Evolutionary conservation across 2,797 vertebrate genomes (phyloP).

Genomic region (Myotis daubentonii): DNA sequence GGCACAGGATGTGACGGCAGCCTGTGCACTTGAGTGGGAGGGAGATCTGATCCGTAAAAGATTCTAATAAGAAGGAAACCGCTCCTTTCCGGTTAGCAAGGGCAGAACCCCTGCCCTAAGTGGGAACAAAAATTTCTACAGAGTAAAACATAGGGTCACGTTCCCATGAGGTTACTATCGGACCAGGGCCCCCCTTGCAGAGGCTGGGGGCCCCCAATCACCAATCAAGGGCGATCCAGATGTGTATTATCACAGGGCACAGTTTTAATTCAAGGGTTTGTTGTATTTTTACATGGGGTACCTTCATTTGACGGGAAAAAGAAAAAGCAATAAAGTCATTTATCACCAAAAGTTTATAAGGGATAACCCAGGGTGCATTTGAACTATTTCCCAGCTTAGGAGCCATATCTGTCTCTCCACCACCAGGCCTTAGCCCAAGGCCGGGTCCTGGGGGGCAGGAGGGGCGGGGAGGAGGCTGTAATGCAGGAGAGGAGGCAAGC

Average conservation of each 20-base stretch:
- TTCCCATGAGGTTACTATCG: neutral
- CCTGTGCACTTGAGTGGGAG: neutral
- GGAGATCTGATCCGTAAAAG: neutral
- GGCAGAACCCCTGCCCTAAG: neutral
- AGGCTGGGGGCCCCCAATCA: neutral
- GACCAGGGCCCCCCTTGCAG: neutral
- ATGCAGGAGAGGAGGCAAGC: neutral
- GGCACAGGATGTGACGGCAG: no score
- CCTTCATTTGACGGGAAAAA: conserved; percentile 11
- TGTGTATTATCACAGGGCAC: neutral
- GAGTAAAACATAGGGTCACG: neutral
- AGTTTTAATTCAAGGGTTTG: neutral
- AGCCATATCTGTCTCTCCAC: conserved; percentile 17
- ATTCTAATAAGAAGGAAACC: neutral
- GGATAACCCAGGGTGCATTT: conserved; percentile 18
- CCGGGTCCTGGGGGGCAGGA: neutral
- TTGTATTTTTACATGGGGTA: neutral
- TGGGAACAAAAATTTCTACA: neutral
- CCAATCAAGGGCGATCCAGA: neutral
- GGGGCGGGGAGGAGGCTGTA: neutral
- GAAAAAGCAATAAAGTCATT: neutral
- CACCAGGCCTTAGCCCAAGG: conserved; percentile 25
- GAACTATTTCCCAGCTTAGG: conserved; percentile 7
- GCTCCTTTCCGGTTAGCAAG: neutral
- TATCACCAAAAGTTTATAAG: neutral